Evolutionary conservation across 2,113 vertebrate species (phyloP).

Genomic region (Prunella himalayana): DNA sequence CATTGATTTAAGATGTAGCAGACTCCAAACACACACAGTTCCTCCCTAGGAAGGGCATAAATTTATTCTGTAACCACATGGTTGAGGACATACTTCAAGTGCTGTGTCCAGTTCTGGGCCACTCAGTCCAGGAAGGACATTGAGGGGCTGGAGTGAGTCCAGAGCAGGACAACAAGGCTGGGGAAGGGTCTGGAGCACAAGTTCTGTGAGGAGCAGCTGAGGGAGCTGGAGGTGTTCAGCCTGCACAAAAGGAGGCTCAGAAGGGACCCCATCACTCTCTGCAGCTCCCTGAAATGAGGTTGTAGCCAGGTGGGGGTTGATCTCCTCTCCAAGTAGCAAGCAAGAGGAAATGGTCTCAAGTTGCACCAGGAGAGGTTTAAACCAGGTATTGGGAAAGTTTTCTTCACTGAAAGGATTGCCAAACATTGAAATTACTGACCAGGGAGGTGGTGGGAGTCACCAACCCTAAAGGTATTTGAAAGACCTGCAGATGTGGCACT

Average conservation of each 20-base stretch:
- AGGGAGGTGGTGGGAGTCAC: not conserved
- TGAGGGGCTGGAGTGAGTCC: fast-evolving
- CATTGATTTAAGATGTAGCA: not conserved
- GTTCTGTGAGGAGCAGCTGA: not conserved
- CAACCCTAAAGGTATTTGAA: not conserved
- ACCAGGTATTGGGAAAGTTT: not conserved
- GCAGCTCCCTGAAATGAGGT: not conserved
- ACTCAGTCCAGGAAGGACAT: not conserved
- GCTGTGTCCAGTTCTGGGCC: not conserved
- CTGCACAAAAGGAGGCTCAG: not conserved
- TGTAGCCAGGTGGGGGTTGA: too few relatives aligned
- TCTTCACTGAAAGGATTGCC: not conserved
- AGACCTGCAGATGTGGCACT: fast-evolving
- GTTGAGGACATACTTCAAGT: not conserved
- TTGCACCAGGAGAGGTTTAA: not conserved
- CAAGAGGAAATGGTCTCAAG: not conserved
- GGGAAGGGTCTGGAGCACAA: not conserved
- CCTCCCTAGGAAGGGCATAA: not conserved
- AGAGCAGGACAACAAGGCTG: not conserved
- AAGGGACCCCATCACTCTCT: not conserved
- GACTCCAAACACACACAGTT: not conserved
- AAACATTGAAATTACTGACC: not conserved
- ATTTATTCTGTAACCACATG: not conserved
- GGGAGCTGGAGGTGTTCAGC: not conserved
- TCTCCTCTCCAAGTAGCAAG: not conserved